Evolutionary conservation across 2,888 invertebrate genomes (phyloP).

Genomic region (Troilus luridus): DNA sequence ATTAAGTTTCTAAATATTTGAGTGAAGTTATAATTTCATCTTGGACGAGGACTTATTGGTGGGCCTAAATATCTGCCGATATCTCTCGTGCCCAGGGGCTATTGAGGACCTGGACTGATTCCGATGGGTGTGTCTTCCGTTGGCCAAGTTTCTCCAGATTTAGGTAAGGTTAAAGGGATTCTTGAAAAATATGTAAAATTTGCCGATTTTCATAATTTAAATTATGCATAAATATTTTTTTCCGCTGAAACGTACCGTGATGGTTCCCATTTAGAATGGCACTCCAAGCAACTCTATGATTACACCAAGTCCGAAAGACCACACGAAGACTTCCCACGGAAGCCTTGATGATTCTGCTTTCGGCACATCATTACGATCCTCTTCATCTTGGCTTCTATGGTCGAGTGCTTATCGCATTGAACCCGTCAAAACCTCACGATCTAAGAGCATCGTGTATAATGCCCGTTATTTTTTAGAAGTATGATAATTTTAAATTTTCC

Average conservation of each 20-base stretch:
- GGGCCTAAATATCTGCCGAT: not conserved
- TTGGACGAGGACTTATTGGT: not conserved
- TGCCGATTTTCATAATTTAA: no score
- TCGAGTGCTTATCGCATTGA: not conserved
- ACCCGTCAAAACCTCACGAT: not conserved
- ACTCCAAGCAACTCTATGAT: not conserved
- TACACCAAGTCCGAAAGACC: not conserved
- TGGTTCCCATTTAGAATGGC: not conserved
- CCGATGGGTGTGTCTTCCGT: not conserved
- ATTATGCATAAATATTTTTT: not conserved
- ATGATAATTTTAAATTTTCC: not conserved
- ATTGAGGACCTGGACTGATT: constrained; percentile 3
- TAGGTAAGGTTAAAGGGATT: not conserved
- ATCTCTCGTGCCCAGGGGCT: not conserved
- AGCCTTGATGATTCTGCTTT: constrained; percentile 13
- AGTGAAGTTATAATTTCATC: not conserved
- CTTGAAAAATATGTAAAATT: no score
- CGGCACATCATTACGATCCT: constrained; percentile 33
- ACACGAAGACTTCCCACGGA: not conserved
- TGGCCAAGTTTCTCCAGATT: not conserved
- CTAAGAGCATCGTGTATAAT: not conserved
- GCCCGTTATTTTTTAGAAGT: not conserved
- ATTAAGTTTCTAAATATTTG: not conserved
- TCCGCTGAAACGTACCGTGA: not conserved
- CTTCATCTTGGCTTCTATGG: constrained; percentile 8